Percentiles rank a stretch among this genome's conserved stretches.
Conservation (phyloP, 53 echinoderm and acorn worm genomes). For the Echinometra lucunter region DNA sequence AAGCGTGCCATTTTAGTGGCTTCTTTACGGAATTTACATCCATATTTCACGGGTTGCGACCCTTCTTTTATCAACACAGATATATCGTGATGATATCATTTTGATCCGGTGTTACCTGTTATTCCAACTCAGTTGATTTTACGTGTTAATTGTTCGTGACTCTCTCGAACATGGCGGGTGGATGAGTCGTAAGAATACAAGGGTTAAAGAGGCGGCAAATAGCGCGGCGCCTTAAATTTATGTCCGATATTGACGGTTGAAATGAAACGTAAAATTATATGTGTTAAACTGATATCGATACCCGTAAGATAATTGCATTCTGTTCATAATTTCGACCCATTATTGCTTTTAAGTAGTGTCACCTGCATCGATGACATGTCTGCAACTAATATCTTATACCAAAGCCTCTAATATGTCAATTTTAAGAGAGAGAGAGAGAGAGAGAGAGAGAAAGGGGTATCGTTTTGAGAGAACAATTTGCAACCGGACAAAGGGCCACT, state of each 20-base stretch:
- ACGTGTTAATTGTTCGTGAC: slow-evolving; percentile 63
- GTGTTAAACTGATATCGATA: slow-evolving; percentile 38
- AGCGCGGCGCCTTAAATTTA: neutral
- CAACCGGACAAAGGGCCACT: neutral
- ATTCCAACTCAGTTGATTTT: slow-evolving; percentile 23
- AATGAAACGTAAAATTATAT: slow-evolving; percentile 17
- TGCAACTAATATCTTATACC: neutral
- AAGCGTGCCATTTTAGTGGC: neutral
- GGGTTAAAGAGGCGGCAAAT: neutral
- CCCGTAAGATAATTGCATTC: slow-evolving; percentile 45
- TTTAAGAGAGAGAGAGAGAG: neutral
- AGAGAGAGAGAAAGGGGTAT: no score
- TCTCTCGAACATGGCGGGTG: neutral
- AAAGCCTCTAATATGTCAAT: neutral
- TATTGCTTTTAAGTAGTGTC: slow-evolving; percentile 20
- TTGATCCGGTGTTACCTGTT: slow-evolving; percentile 8
- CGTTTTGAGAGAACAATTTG: neutral
- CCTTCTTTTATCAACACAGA: neutral
- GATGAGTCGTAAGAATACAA: neutral
- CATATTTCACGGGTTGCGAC: slow-evolving; percentile 32
- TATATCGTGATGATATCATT: neutral
- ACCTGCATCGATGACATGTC: neutral
- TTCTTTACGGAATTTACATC: slow-evolving; percentile 20
- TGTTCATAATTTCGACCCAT: slow-evolving; percentile 40
- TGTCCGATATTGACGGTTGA: neutral